Conservation (phyloP, 2,888 invertebrate genomes). For the Morpho achilles region DNA sequence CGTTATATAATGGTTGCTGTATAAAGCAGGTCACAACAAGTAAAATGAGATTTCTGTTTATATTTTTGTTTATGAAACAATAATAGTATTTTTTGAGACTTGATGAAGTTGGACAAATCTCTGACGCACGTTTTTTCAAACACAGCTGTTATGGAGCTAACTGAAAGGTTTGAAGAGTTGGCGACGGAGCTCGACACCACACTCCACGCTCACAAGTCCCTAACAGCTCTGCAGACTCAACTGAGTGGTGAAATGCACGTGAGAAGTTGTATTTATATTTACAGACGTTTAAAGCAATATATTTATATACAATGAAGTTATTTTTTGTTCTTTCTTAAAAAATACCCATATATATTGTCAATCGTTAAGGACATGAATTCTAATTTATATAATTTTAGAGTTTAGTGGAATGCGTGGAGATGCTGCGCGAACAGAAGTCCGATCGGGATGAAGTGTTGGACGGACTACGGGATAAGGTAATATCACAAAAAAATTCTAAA, state of each 20-base stretch:
- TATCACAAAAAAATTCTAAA: no score
- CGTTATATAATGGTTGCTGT: no score
- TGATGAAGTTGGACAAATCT: no score
- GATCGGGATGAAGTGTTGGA: slow-evolving; percentile 63
- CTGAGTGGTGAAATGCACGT: slow-evolving; percentile 49
- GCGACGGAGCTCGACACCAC: slow-evolving; percentile 43
- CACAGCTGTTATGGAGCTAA: slow-evolving; percentile 55
- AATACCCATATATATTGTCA: no score
- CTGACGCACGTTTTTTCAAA: not conserved
- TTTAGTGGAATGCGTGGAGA: slow-evolving; percentile 52
- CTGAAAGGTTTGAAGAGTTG: slow-evolving; percentile 45
- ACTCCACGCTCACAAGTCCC: slow-evolving; percentile 37
- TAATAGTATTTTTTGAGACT: no score
- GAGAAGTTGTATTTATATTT: slow-evolving; percentile 15
- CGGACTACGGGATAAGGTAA: slow-evolving; percentile 59
- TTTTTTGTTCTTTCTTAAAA: no score
- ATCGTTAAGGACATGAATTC: no score
- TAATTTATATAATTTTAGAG: slow-evolving; percentile 35
- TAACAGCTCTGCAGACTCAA: slow-evolving; percentile 38
- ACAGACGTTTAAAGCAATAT: no score
- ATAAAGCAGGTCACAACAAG: no score
- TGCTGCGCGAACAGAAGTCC: slow-evolving; percentile 59
- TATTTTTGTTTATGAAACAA: no score
- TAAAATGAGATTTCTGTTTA: no score
- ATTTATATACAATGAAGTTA: no score